Conservation (phyloP, 2,797 vertebrate species). For the Darevskia nairensis region DNA sequence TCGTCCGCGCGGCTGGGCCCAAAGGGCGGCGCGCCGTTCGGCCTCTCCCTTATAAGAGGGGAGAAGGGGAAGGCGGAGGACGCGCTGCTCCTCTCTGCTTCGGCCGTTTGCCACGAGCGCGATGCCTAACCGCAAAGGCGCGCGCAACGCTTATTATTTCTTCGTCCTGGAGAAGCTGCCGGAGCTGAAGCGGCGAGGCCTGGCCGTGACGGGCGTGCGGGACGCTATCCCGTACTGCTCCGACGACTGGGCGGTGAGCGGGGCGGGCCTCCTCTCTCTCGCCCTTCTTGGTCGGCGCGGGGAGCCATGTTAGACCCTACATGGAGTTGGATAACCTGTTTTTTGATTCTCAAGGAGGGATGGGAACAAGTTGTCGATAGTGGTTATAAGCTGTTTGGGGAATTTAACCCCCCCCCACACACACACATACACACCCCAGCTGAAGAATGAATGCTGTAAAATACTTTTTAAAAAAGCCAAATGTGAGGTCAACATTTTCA, state of each 20-base stretch:
- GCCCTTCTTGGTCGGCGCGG: not conserved
- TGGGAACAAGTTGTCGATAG: too few species aligned
- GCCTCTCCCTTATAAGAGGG: not conserved
- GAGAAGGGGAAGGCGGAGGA: too few species aligned
- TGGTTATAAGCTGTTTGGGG: too few species aligned
- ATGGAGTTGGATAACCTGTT: too few species aligned
- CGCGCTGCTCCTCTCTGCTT: not conserved
- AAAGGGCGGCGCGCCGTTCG: not conserved
- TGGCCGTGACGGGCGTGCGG: slow-evolving; percentile 52
- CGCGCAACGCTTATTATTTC: slow-evolving; percentile 56
- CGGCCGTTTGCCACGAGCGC: not conserved
- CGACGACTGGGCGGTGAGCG: slow-evolving; percentile 76
- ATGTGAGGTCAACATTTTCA: too few species aligned
- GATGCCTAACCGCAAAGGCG: slow-evolving; percentile 61
- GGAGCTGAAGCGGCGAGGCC: slow-evolving; percentile 62
- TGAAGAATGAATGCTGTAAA: too few species aligned
- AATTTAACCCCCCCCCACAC: too few species aligned
- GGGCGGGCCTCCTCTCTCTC: too few species aligned
- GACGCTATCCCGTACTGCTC: slow-evolving; percentile 75
- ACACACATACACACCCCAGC: too few species aligned
- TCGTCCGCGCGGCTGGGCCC: too few species aligned
- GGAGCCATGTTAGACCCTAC: not conserved
- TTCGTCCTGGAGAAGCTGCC: slow-evolving; percentile 78
- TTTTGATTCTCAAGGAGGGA: too few species aligned
- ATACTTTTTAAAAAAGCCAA: too few species aligned